Evolutionary conservation across 2,888 invertebrate species (phyloP).

Genomic region (Halictus quadricinctus): DNA sequence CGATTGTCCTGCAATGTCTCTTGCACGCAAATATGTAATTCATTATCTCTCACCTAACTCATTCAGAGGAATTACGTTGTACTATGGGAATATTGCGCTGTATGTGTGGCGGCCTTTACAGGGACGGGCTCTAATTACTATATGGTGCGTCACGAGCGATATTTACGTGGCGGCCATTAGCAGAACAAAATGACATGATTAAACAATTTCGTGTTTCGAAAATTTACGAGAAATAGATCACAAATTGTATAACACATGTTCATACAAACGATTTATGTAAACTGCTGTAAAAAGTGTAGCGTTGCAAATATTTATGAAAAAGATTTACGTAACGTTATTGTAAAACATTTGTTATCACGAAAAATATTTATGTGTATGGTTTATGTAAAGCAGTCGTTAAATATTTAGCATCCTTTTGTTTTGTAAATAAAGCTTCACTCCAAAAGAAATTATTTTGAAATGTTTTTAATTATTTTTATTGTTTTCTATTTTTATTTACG

Average conservation of each 20-base stretch:
- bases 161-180: background rate
- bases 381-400: background rate
- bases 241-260: background rate
- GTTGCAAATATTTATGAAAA: background rate
- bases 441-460: background rate
- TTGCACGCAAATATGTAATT: constrained; percentile 34
- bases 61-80: constrained; percentile 20
- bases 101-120: background rate
- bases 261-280: background rate
- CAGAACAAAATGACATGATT: background rate
- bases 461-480: background rate
- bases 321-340: background rate
- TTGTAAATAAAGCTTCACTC: too few species aligned
- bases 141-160: background rate
- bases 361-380: background rate
- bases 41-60: constrained; percentile 17
- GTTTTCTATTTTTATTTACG: background rate
- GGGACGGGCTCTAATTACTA: background rate
- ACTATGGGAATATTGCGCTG: background rate
- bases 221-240: background rate
- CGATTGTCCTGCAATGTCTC: constrained; percentile 24
- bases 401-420: background rate
- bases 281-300: background rate
- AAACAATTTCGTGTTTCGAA: background rate
- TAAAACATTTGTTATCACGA: background rate